phyloP scores from a whole-genome alignment of 2,113 vertebrate species.

The Lepus americanus region DNA sequence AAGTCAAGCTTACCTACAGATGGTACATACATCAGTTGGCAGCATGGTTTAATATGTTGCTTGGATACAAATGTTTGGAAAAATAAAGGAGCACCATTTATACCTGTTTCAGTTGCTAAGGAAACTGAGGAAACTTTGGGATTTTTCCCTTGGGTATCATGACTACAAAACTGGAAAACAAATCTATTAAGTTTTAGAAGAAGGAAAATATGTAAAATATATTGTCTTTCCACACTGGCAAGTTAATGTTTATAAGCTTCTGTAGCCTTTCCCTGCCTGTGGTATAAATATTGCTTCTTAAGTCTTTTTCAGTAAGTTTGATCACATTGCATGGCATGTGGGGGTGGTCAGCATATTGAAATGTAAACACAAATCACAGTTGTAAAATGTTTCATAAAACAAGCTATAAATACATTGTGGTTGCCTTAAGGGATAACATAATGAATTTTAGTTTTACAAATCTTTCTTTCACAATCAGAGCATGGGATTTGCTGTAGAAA shows the following conservation, averaged over 20 bases:
- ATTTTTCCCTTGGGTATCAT: slow-evolving; percentile 80
- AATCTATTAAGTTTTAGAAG: slow-evolving; percentile 65
- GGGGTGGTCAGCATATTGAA: slow-evolving; percentile 40
- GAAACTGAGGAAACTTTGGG: slow-evolving; percentile 79
- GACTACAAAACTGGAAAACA: slow-evolving; percentile 51
- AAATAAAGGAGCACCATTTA: slow-evolving; percentile 76
- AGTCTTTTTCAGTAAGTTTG: slow-evolving; percentile 52
- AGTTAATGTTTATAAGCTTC: slow-evolving; percentile 67
- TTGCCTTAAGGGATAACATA: not conserved
- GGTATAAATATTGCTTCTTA: slow-evolving; percentile 66
- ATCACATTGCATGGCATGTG: slow-evolving; percentile 52
- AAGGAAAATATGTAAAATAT: not conserved
- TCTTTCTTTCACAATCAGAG: slow-evolving; percentile 39
- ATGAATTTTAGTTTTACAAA: not conserved
- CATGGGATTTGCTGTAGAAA: not conserved
- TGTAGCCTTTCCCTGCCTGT: slow-evolving; percentile 54
- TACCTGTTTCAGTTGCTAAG: slow-evolving; percentile 86
- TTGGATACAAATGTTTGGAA: slow-evolving; percentile 84
- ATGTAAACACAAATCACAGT: slow-evolving; percentile 66
- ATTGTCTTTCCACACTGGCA: slow-evolving; percentile 48
- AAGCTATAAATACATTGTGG: slow-evolving; percentile 51
- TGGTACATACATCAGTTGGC: slow-evolving; percentile 51
- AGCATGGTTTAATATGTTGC: slow-evolving; percentile 80
- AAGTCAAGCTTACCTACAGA: slow-evolving; percentile 32
- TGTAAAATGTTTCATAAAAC: slow-evolving; percentile 60